Evolutionary conservation across 2,113 vertebrate species (phyloP).

Genomic region (Hippocampus guttulatus): DNA sequence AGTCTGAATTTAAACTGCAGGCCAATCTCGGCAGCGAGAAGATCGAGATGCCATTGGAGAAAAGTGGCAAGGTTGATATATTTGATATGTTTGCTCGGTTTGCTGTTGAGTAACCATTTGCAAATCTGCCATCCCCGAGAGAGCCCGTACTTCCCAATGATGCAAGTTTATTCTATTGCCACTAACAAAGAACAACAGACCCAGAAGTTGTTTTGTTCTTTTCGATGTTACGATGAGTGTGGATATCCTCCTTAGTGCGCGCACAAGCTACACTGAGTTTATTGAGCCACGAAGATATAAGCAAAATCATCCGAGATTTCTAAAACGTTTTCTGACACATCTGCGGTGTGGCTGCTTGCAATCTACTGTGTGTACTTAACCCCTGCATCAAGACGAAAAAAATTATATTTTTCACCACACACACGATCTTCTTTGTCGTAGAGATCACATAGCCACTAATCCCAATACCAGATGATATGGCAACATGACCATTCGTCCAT

Average conservation of each 20-base stretch:
- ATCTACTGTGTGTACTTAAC: neutral
- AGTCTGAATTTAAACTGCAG: conserved; percentile 64
- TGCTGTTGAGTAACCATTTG: conserved; percentile 52
- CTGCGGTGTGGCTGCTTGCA: neutral
- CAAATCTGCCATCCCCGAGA: conserved; percentile 30
- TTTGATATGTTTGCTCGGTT: conserved; percentile 52
- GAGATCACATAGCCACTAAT: conserved; percentile 29
- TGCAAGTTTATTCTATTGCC: too few relatives aligned
- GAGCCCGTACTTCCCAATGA: neutral
- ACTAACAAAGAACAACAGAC: too few relatives aligned
- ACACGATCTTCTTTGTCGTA: neutral
- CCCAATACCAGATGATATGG: conserved; percentile 10
- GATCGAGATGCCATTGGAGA: conserved; percentile 21
- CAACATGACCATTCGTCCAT: conserved; percentile 57
- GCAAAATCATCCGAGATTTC: neutral
- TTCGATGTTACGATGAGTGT: neutral
- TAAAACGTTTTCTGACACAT: neutral
- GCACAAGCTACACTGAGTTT: neutral
- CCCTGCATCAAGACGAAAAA: neutral
- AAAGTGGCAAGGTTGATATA: conserved; percentile 31
- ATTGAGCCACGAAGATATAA: neutral
- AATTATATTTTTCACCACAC: neutral
- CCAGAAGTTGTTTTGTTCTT: too few relatives aligned
- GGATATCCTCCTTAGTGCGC: neutral
- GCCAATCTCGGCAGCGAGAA: conserved; percentile 40